phyloP scores from a whole-genome alignment of 1,140 invertebrate species.

The Aphidius gifuensis region DNA sequence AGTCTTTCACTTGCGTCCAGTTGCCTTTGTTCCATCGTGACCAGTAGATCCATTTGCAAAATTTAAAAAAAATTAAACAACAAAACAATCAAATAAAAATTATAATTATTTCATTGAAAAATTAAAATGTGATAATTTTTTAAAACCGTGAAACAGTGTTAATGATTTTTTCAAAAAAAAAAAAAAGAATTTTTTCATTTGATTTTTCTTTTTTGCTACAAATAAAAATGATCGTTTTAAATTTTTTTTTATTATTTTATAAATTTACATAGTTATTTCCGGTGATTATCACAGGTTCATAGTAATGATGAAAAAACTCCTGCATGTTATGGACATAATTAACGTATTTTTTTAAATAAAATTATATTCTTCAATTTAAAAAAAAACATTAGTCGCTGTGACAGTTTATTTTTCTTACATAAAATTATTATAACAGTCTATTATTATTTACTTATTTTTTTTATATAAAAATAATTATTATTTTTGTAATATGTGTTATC shows the following conservation, averaged over 20 bases:
- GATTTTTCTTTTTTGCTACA: neutral
- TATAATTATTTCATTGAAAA: neutral
- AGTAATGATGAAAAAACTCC: conserved; percentile 22
- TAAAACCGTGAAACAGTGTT: neutral
- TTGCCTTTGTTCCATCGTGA: no score
- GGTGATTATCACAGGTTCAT: conserved; percentile 22
- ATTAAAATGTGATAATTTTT: neutral
- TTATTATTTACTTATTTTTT: no score
- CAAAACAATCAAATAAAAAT: neutral
- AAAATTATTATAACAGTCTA: no score
- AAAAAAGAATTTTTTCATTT: neutral
- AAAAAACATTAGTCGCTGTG: neutral
- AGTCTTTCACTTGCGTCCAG: no score
- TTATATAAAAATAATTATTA: no score
- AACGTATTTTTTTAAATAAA: no score
- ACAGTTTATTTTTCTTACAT: neutral
- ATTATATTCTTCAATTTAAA: no score
- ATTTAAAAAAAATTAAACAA: no score
- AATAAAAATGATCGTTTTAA: conserved; percentile 8
- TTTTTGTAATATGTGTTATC: no score
- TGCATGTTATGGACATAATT: conserved; percentile 12
- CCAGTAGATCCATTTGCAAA: no score
- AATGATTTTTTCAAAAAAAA: neutral
- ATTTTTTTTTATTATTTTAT: conserved; percentile 2
- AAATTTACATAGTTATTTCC: conserved; percentile 19